phyloP scores from a whole-genome alignment of 2,113 vertebrate species.

The Pachyramphus minor region DNA sequence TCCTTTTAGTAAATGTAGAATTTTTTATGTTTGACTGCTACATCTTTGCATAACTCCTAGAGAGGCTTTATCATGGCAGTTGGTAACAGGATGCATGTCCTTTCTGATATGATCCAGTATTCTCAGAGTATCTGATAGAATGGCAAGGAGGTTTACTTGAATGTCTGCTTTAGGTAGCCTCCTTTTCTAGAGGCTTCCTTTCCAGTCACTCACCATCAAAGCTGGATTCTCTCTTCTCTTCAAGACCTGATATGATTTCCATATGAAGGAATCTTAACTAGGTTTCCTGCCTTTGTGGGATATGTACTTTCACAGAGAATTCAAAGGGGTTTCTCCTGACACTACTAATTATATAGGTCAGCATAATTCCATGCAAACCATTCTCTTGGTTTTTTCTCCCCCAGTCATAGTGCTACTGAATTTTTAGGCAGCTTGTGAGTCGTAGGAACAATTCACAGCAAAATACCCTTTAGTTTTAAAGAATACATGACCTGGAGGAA shows the following conservation, averaged over 20 bases:
- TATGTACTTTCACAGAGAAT: not conserved
- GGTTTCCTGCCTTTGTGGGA: not conserved
- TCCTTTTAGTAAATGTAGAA: not conserved
- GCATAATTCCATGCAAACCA: not conserved
- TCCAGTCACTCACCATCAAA: not conserved
- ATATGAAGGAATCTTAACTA: not conserved
- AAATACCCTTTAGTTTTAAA: not conserved
- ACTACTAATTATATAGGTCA: not conserved
- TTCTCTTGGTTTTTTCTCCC: not conserved
- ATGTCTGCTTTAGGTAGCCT: not conserved
- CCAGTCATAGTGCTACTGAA: not conserved
- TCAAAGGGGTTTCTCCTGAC: not conserved
- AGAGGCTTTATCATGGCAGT: not conserved
- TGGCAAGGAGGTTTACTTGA: not conserved
- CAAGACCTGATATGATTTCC: not conserved
- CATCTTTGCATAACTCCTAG: not conserved
- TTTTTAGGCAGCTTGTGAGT: not conserved
- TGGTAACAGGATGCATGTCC: not conserved
- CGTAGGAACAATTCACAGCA: not conserved
- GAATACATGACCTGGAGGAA: not conserved
- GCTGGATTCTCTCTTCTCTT: not conserved
- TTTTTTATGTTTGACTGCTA: not conserved
- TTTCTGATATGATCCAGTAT: not conserved
- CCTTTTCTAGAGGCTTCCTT: not conserved
- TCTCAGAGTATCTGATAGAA: not conserved